Conservation (phyloP, 2,113 vertebrate genomes). For the Neolamprologus fasciatus region DNA sequence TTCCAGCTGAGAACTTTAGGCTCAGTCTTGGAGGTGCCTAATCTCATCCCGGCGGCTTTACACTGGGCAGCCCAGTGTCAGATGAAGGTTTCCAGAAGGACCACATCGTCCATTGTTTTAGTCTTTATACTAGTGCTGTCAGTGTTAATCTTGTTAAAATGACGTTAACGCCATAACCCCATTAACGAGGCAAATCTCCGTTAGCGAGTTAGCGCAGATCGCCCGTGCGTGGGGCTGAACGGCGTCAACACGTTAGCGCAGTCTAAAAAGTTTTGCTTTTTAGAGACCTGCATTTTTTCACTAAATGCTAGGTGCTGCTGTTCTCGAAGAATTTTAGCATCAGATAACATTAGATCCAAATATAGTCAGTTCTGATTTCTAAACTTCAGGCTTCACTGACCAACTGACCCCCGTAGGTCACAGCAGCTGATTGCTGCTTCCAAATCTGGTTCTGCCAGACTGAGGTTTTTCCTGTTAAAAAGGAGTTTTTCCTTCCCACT, state of each 20-base stretch:
- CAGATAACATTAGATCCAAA: not conserved
- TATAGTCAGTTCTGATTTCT: not conserved
- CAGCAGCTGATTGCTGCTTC: not conserved
- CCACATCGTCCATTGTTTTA: not conserved
- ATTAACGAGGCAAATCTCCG: not conserved
- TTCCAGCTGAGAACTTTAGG: not conserved
- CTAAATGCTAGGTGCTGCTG: not conserved
- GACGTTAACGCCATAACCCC: not conserved
- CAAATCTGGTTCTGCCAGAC: not conserved
- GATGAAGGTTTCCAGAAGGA: not conserved
- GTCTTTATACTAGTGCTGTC: not conserved
- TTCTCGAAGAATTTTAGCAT: not conserved
- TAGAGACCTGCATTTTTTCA: not conserved
- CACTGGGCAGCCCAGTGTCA: not conserved
- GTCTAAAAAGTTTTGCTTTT: not conserved
- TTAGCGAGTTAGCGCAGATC: rapidly evolving
- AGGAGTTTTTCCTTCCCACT: not conserved
- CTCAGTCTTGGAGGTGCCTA: not conserved
- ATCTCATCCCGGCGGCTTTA: not conserved
- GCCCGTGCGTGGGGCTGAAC: rapidly evolving
- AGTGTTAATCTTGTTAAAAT: not conserved
- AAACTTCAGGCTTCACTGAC: not conserved
- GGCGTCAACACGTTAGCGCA: not conserved
- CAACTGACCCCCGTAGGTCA: rapidly evolving
- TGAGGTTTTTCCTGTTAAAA: not conserved